Evolutionary conservation across 2,113 vertebrate species (phyloP).

Genomic region (Boulengeromyrus knoepffleri): DNA sequence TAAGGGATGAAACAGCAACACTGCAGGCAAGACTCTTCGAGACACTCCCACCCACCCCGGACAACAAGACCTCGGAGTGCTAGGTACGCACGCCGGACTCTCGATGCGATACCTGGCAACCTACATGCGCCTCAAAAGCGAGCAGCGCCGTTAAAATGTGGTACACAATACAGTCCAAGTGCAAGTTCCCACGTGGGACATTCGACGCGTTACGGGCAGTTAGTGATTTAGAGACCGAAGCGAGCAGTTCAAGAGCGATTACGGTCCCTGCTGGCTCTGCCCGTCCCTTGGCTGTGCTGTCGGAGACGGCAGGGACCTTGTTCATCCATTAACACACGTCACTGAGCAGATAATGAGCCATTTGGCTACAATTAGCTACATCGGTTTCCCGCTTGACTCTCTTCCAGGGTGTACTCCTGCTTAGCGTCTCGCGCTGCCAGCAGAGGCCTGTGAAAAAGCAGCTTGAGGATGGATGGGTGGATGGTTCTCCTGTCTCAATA

Average conservation of each 20-base stretch:
- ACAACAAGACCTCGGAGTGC: background rate
- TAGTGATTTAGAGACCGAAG: background rate
- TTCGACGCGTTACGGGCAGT: background rate
- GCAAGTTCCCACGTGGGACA: background rate
- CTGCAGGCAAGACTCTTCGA: background rate
- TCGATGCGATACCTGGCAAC: background rate
- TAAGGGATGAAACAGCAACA: background rate
- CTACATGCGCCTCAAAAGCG: background rate
- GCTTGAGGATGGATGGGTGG: background rate
- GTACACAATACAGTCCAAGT: background rate
- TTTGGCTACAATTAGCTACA: background rate
- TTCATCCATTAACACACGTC: background rate
- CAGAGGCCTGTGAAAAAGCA: background rate
- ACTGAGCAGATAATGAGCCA: background rate
- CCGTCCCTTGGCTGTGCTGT: background rate
- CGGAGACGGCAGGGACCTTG: background rate
- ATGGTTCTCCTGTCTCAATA: background rate
- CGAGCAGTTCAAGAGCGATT: background rate
- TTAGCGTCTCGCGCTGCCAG: background rate
- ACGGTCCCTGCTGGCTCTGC: background rate
- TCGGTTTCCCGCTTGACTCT: background rate
- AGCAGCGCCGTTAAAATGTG: background rate
- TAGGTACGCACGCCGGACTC: background rate
- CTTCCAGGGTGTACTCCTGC: background rate
- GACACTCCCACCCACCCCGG: background rate